Conservation (phyloP, 1,140 invertebrate species). For the Oncopeltus fasciatus region DNA sequence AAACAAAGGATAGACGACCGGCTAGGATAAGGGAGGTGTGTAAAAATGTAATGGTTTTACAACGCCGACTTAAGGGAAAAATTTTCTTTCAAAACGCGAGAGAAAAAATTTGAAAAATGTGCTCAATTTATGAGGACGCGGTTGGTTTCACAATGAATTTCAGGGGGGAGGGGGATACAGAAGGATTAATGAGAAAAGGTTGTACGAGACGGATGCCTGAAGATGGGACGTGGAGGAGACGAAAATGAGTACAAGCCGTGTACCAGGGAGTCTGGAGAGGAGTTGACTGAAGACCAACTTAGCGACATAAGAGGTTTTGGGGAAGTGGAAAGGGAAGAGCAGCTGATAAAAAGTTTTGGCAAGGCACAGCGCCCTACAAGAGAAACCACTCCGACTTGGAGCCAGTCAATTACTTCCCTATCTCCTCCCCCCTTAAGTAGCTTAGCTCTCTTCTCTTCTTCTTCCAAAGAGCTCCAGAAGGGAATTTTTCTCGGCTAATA, state of each 20-base stretch:
- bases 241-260: background rate
- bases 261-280: background rate
- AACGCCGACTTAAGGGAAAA: background rate
- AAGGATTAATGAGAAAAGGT: background rate
- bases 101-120: background rate
- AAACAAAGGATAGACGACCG: too few relatives aligned
- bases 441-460: too few relatives aligned
- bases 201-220: background rate
- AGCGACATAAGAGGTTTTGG: background rate
- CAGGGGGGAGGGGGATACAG: constrained; percentile 14
- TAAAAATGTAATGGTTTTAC: too few relatives aligned
- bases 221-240: background rate
- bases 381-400: background rate
- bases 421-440: background rate
- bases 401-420: background rate
- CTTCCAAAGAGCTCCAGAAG: too few relatives aligned
- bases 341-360: background rate
- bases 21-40: too few relatives aligned
- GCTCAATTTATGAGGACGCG: background rate
- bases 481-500: too few relatives aligned
- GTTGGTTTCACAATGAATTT: constrained; percentile 24
- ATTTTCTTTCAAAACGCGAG: background rate
- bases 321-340: background rate
- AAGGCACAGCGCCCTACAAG: background rate
- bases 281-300: background rate